phyloP scores from a whole-genome alignment of 2,888 invertebrate species.

The Serripes groenlandicus region DNA sequence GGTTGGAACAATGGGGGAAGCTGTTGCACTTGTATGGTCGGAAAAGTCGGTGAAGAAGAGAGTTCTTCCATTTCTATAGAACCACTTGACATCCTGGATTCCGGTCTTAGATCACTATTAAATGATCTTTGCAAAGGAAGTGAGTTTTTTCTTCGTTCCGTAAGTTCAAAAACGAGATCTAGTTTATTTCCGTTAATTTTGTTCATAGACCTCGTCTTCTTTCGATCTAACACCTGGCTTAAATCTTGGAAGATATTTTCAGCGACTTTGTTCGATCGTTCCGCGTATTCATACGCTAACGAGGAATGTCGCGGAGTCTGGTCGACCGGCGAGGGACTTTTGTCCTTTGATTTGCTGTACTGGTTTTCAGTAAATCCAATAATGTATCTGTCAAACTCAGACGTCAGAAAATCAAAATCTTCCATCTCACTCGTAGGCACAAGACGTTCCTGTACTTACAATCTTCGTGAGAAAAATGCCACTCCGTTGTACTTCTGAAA shows the following conservation, averaged over 20 bases:
- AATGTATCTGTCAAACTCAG: slow-evolving; percentile 46
- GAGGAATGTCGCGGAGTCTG: slow-evolving; percentile 41
- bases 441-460: too few species aligned
- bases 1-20: slow-evolving; percentile 49
- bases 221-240: slow-evolving; percentile 41
- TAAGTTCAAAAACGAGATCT: slow-evolving; percentile 57
- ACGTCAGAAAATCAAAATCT: slow-evolving; percentile 1
- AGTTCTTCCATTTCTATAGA: neutral
- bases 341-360: slow-evolving; percentile 27
- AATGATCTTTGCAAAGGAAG: neutral
- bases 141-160: slow-evolving; percentile 51
- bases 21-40: slow-evolving; percentile 60
- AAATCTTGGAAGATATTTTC: slow-evolving; percentile 40
- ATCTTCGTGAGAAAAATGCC: too few species aligned
- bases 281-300: slow-evolving; percentile 51
- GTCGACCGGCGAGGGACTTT: slow-evolving; percentile 52
- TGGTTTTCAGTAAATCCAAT: slow-evolving; percentile 66
- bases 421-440: slow-evolving; percentile 4
- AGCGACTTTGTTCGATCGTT: slow-evolving; percentile 53
- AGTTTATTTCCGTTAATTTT: slow-evolving; percentile 55
- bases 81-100: neutral
- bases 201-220: slow-evolving; percentile 35
- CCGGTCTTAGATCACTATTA: neutral
- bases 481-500: too few species aligned
- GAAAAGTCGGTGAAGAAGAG: slow-evolving; percentile 40